phyloP scores from a whole-genome alignment of 2,797 vertebrate genomes.

The Sibirionetta formosa region DNA sequence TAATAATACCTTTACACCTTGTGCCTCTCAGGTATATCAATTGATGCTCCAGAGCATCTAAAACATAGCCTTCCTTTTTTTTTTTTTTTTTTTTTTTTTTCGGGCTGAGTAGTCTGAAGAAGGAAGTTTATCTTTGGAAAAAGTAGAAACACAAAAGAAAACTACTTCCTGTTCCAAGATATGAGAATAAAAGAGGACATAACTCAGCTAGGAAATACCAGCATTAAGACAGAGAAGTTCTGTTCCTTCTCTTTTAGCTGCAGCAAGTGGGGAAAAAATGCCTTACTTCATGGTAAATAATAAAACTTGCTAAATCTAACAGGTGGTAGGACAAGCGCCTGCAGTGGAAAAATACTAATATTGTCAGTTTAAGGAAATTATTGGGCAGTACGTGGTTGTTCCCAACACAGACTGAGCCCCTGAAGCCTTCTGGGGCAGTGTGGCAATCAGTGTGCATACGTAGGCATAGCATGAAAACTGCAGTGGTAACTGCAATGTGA shows the following conservation, averaged over 20 bases:
- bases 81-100: not conserved
- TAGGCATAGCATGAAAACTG: not conserved
- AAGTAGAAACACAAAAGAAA: not conserved
- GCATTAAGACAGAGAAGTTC: not conserved
- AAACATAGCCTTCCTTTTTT: not conserved
- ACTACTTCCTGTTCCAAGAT: not conserved
- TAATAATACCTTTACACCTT: slow-evolving; percentile 33
- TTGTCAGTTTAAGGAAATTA: not conserved
- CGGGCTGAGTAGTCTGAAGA: not conserved
- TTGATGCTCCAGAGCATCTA: not conserved
- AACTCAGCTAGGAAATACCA: not conserved
- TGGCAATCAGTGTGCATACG: not conserved
- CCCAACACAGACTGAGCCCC: not conserved
- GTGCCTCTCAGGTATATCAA: not conserved
- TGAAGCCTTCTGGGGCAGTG: not conserved
- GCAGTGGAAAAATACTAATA: not conserved
- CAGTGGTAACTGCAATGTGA: not conserved
- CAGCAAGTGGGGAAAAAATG: not conserved
- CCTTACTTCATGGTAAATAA: not conserved
- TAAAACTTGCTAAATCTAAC: not conserved
- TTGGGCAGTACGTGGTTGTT: not conserved
- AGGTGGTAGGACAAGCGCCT: not conserved
- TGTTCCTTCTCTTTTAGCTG: not conserved
- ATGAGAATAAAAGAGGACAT: not conserved
- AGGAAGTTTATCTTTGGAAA: not conserved